Evolutionary conservation across 2,797 vertebrate genomes (phyloP).

Genomic region (Gallinago solitaria): DNA sequence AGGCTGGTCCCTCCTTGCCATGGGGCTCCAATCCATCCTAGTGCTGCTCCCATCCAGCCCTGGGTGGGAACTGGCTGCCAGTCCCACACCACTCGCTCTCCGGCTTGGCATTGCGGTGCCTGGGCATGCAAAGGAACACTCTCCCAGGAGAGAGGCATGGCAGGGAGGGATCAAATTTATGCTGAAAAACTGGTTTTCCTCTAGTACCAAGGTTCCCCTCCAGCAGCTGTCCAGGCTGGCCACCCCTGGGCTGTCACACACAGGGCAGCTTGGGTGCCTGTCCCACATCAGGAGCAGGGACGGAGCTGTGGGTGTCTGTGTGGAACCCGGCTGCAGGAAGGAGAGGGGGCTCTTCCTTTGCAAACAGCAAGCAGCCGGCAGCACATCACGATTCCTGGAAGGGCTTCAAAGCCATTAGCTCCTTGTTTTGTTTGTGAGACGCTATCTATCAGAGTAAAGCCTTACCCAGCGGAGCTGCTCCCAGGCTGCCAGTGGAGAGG

Average conservation of each 20-base stretch:
- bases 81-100: fast-evolving
- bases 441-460: neutral
- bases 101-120: neutral
- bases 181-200: neutral
- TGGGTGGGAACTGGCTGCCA: fast-evolving
- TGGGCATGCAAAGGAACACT: neutral
- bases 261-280: neutral
- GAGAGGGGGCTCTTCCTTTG: neutral
- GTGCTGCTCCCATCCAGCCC: neutral
- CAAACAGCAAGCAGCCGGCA: neutral
- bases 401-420: neutral
- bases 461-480: neutral
- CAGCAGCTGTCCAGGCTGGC: neutral
- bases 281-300: fast-evolving
- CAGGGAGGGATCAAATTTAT: neutral
- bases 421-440: neutral
- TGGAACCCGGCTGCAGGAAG: neutral
- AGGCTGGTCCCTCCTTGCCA: neutral
- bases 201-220: neutral
- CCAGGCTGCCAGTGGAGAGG: fast-evolving
- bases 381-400: neutral
- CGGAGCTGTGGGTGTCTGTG: neutral
- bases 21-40: fast-evolving
- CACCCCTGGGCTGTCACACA: too few species aligned
- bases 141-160: neutral